A percentile compares a stretch with the other conserved stretches of the same genome.
These are phyloP conservation scores for Danio jaintianensis DNA, from an alignment of 2,797 vertebrate species.

Conservation along the genomic window DNA sequence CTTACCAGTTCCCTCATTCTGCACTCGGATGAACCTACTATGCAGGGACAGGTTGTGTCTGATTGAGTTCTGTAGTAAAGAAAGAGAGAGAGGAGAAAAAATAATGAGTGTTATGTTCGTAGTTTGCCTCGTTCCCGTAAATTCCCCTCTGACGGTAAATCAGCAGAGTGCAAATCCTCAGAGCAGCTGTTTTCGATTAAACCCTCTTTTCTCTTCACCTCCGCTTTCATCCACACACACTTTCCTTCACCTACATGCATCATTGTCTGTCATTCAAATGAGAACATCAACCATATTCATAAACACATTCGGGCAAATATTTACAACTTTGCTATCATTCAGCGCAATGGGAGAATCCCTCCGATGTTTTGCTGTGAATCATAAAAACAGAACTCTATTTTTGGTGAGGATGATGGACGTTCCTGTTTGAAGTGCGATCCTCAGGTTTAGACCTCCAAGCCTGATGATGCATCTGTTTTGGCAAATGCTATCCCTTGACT, in stretches of 20 bases:
- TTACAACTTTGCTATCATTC: constrained; percentile 12
- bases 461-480: neutral
- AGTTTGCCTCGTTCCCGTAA: constrained; percentile 68
- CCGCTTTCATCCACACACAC: constrained; percentile 37
- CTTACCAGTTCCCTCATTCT: constrained; percentile 98
- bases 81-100: constrained; percentile 27
- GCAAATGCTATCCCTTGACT: neutral
- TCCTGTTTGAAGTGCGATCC: neutral
- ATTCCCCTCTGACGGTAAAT: constrained; percentile 60
- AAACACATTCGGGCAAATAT: constrained; percentile 37
- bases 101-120: constrained; percentile 51
- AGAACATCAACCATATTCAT: constrained; percentile 17
- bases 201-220: constrained; percentile 51
- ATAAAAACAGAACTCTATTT: constrained; percentile 7
- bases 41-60: constrained; percentile 97
- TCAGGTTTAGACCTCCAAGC: constrained; percentile 1
- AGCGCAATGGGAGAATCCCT: constrained; percentile 3
- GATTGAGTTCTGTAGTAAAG: constrained; percentile 91
- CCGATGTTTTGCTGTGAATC: constrained; percentile 10
- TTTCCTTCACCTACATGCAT: constrained; percentile 23
- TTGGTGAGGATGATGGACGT: neutral
- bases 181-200: constrained; percentile 59
- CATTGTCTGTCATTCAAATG: constrained; percentile 12
- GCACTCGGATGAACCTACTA: constrained; percentile 96
- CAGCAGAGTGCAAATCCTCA: constrained; percentile 73